phyloP scores from a whole-genome alignment of 2,797 vertebrate genomes.

The Perdix hodgsoniae region DNA sequence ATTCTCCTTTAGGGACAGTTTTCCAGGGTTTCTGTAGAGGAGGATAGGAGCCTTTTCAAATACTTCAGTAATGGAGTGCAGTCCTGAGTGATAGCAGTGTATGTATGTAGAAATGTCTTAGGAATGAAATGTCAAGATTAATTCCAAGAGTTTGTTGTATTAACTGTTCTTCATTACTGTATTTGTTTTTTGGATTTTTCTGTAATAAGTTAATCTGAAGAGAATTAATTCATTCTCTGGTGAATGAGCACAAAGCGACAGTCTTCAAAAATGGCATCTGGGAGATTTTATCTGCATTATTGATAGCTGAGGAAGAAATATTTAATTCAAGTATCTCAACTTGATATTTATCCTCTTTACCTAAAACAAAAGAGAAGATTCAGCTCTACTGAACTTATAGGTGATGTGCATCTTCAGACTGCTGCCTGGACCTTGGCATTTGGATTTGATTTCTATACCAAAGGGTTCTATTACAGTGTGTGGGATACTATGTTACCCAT shows the following conservation, averaged over 20 bases:
- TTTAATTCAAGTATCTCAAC: background rate
- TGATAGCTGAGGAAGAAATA: background rate
- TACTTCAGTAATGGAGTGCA: background rate
- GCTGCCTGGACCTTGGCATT: background rate
- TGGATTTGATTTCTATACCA: background rate
- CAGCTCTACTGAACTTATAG: background rate
- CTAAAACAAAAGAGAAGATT: background rate
- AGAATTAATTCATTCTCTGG: background rate
- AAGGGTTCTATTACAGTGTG: background rate
- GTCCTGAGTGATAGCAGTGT: background rate
- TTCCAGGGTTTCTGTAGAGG: rapidly evolving
- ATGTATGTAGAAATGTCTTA: background rate
- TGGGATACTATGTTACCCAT: background rate
- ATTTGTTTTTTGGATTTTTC: background rate
- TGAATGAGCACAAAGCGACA: background rate
- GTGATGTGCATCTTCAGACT: background rate
- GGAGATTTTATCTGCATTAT: background rate
- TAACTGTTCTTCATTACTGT: background rate
- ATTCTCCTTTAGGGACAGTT: background rate
- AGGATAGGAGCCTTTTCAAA: background rate
- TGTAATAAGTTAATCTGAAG: background rate
- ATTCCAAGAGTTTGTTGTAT: background rate
- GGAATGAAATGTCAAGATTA: background rate
- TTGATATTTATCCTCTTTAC: background rate
- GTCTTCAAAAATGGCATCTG: background rate